phyloP scores from a whole-genome alignment of 2,113 vertebrate genomes.

The Naja naja region DNA sequence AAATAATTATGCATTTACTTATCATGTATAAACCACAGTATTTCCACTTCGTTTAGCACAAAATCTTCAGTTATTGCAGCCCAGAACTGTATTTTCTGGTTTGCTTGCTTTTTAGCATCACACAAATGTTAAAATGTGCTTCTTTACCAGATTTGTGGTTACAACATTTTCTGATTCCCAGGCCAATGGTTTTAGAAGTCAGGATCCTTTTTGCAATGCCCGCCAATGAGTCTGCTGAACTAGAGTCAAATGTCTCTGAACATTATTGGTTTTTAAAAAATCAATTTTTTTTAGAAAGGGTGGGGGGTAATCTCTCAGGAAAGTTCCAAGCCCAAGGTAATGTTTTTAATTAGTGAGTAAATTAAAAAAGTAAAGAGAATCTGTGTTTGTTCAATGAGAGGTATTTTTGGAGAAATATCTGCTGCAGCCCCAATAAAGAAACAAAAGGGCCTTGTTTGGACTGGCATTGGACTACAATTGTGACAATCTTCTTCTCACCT shows the following conservation, averaged over 20 bases:
- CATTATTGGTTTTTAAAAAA: not conserved
- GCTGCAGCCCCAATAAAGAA: not conserved
- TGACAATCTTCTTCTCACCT: not conserved
- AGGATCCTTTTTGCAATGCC: not conserved
- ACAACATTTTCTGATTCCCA: not conserved
- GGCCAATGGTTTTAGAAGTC: not conserved
- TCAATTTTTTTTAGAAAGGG: conserved; percentile 6
- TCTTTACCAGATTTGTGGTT: not conserved
- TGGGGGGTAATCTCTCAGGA: not conserved
- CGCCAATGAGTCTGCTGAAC: not conserved
- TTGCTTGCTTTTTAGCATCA: not conserved
- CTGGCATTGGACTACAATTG: fast-evolving
- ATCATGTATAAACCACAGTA: not conserved
- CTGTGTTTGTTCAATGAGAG: not conserved
- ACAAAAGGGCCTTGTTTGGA: not conserved
- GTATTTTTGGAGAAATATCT: not conserved
- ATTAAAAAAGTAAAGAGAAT: not conserved
- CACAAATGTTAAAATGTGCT: not conserved
- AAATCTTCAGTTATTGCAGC: not conserved
- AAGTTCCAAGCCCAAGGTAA: not conserved
- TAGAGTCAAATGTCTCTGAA: not conserved
- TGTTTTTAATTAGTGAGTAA: not conserved
- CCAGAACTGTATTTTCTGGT: not conserved
- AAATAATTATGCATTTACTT: not conserved
- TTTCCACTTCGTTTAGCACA: not conserved